Evolutionary conservation across 2,797 vertebrate genomes (phyloP).

Genomic region (Melanotaenia parkinsoni): DNA sequence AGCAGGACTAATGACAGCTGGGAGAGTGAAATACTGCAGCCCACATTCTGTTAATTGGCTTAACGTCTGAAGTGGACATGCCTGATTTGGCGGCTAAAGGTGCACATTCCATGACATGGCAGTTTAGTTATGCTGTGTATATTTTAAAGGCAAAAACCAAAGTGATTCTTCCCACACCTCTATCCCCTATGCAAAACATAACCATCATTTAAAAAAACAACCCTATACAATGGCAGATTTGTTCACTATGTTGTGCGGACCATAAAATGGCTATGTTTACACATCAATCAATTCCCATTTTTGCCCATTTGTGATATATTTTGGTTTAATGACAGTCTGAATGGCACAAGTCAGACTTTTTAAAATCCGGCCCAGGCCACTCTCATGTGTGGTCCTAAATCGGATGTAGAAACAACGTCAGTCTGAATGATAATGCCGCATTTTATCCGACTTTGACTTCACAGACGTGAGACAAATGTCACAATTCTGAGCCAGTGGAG

Average conservation of each 20-base stretch:
- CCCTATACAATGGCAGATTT: conserved; percentile 11
- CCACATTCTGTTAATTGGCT: conserved; percentile 67
- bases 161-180: conserved; percentile 24
- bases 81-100: conserved; percentile 66
- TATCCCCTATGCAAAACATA: background rate
- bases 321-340: no score
- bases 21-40: conserved; percentile 48
- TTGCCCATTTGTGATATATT: no score
- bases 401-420: no score
- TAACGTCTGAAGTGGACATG: conserved; percentile 64
- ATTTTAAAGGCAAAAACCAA: conserved; percentile 33
- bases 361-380: no score
- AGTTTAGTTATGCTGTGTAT: conserved; percentile 50
- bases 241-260: background rate
- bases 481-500: no score
- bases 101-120: conserved; percentile 36
- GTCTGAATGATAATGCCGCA: no score
- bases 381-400: no score
- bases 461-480: no score
- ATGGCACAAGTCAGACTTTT: no score
- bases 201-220: background rate
- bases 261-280: conserved; percentile 1
- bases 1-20: conserved; percentile 58
- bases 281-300: no score
- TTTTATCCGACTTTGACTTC: no score